Percentiles rank a stretch among this genome's conserved stretches.
These are phyloP conservation scores for Ommatoiulus sabulosus DNA, from an alignment of 2,888 invertebrate species.

Conservation along the genomic window DNA sequence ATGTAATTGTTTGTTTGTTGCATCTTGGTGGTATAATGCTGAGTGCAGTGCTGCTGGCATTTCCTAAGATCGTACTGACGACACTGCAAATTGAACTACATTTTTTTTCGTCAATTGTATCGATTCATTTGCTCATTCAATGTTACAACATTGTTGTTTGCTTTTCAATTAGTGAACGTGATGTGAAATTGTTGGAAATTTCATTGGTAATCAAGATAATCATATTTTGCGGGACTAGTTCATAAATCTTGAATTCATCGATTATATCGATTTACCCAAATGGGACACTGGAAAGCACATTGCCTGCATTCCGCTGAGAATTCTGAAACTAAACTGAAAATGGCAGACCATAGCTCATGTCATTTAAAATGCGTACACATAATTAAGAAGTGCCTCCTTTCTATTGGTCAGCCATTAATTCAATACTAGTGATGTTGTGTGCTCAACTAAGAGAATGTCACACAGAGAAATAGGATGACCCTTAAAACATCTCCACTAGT, in stretches of 20 bases:
- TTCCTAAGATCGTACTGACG: not conserved
- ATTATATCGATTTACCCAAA: not conserved
- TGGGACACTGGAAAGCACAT: not conserved
- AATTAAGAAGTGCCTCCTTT: not conserved
- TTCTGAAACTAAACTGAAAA: not conserved
- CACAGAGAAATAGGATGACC: too few relatives aligned
- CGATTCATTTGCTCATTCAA: not conserved
- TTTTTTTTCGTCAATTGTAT: not conserved
- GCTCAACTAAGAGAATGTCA: too few relatives aligned
- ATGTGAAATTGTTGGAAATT: not conserved
- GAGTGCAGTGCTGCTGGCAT: not conserved
- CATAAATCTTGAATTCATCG: not conserved
- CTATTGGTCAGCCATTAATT: not conserved
- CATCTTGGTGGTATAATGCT: not conserved
- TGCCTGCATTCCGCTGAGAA: not conserved
- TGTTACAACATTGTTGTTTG: not conserved
- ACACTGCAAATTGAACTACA: not conserved
- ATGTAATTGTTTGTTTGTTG: not conserved
- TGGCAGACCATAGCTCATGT: not conserved
- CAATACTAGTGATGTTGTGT: not conserved
- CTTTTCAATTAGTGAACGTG: not conserved
- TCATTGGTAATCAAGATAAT: not conserved
- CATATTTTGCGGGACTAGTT: not conserved
- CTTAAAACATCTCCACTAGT: too few relatives aligned
- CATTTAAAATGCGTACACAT: not conserved